phyloP scores from a whole-genome alignment of 2,888 invertebrate genomes.

The Noctua fimbriata region DNA sequence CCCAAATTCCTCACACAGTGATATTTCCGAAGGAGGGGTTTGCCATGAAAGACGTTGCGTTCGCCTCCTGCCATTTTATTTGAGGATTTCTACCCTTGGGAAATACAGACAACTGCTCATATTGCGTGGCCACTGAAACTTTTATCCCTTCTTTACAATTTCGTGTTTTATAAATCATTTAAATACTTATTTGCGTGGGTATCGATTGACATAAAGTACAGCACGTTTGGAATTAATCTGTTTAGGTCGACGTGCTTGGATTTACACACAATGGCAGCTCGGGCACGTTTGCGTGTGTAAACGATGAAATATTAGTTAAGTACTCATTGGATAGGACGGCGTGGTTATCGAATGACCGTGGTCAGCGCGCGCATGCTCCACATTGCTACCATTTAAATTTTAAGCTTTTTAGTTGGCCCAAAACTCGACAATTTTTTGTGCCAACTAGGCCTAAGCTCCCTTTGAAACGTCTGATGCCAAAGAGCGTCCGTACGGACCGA shows the following conservation, averaged over 20 bases:
- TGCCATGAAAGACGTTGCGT: conserved; percentile 73
- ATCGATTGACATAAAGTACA: conserved; percentile 64
- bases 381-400: conserved; percentile 71
- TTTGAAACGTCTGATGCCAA: conserved; percentile 75
- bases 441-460: conserved; percentile 75
- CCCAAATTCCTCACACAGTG: conserved; percentile 77
- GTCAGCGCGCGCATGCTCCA: conserved; percentile 71
- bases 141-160: conserved; percentile 66
- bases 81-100: conserved; percentile 74
- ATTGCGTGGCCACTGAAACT: conserved; percentile 63
- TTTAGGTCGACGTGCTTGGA: conserved; percentile 81
- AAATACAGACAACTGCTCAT: conserved; percentile 72
- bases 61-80: conserved; percentile 74
- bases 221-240: conserved; percentile 78
- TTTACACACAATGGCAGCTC: conserved; percentile 84
- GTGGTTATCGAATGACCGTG: conserved; percentile 73
- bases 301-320: conserved; percentile 82
- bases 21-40: conserved; percentile 77
- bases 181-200: conserved; percentile 61
- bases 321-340: conserved; percentile 72
- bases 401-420: conserved; percentile 67
- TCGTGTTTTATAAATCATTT: conserved; percentile 63
- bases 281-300: conserved; percentile 80
- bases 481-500: conserved; percentile 74
- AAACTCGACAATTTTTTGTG: conserved; percentile 73